These are phyloP conservation scores for Spea hammondii DNA, from an alignment of 2,797 vertebrate genomes.

Conservation along the genomic window DNA sequence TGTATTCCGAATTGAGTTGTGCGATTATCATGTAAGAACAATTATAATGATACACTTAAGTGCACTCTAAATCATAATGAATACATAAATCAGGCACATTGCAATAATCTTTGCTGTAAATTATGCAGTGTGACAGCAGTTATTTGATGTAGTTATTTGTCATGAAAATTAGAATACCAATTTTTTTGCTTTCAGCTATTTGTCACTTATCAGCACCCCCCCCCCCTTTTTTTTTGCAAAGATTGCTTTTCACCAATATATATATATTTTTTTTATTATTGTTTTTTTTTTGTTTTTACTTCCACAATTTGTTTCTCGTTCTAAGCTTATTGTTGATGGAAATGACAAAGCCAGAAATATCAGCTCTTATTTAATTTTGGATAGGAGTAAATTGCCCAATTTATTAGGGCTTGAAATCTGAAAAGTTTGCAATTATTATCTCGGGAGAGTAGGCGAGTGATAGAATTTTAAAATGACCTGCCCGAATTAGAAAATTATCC, in stretches of 20 bases:
- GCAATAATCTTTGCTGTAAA: conserved; percentile 39
- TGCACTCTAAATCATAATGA: conserved; percentile 34
- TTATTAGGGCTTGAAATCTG: conserved; percentile 22
- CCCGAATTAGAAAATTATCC: too few species aligned
- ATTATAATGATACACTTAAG: conserved; percentile 47
- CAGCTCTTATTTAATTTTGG: conserved; percentile 20
- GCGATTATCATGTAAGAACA: conserved; percentile 41
- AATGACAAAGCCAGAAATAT: conserved; percentile 10
- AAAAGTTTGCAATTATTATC: conserved; percentile 23
- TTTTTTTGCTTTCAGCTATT: conserved; percentile 33
- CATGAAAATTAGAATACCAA: conserved; percentile 43
- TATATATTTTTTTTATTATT: neutral
- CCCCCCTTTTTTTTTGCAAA: neutral
- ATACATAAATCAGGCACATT: conserved; percentile 37
- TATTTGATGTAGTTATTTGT: conserved; percentile 46
- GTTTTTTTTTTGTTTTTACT: neutral
- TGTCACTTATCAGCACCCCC: conserved; percentile 28
- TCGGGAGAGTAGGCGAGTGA: too few species aligned
- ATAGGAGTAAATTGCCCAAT: conserved; percentile 26
- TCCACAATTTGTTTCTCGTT: conserved; percentile 25
- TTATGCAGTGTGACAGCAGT: conserved; percentile 31
- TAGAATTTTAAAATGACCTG: too few species aligned
- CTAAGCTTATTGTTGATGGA: neutral
- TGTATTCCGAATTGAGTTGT: conserved; percentile 10
- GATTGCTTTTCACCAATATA: conserved; percentile 1